Percentiles rank a stretch among this genome's conserved stretches.
These are phyloP conservation scores for Phalanger gymnotis DNA, from an alignment of 2,797 vertebrate genomes.

Conservation along the genomic window DNA sequence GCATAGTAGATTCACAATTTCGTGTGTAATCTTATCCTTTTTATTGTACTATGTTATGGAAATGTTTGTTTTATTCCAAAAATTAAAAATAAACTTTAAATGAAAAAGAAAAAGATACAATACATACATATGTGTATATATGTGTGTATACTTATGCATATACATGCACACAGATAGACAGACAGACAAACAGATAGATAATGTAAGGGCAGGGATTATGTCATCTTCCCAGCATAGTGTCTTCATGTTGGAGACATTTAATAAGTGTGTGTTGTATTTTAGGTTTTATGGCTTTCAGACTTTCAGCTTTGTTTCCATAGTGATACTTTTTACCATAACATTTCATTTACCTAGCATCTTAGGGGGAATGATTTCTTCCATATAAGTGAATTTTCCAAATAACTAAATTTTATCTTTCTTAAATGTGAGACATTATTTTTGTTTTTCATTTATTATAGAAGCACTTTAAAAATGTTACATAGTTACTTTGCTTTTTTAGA, in stretches of 20 bases:
- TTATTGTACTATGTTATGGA: neutral
- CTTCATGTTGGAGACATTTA: neutral
- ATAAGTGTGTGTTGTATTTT: neutral
- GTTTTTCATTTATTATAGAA: neutral
- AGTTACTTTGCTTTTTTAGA: neutral
- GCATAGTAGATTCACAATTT: neutral
- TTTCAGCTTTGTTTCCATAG: conserved; percentile 8
- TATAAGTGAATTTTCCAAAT: neutral
- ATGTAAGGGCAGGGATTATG: neutral
- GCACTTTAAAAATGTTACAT: neutral
- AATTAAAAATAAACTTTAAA: neutral
- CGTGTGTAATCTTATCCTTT: neutral
- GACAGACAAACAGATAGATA: too few species aligned
- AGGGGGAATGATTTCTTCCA: neutral
- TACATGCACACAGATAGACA: too few species aligned
- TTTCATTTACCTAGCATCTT: conserved; percentile 20
- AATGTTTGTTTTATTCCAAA: neutral
- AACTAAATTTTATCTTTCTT: neutral
- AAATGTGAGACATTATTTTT: neutral
- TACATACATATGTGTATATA: too few species aligned
- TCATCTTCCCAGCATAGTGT: neutral
- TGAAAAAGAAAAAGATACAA: neutral
- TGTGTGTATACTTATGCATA: too few species aligned
- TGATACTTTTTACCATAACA: neutral
- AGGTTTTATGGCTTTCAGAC: neutral